Evolutionary conservation across 2,888 invertebrate species (phyloP).

Genomic region (Osmoderma eremita): DNA sequence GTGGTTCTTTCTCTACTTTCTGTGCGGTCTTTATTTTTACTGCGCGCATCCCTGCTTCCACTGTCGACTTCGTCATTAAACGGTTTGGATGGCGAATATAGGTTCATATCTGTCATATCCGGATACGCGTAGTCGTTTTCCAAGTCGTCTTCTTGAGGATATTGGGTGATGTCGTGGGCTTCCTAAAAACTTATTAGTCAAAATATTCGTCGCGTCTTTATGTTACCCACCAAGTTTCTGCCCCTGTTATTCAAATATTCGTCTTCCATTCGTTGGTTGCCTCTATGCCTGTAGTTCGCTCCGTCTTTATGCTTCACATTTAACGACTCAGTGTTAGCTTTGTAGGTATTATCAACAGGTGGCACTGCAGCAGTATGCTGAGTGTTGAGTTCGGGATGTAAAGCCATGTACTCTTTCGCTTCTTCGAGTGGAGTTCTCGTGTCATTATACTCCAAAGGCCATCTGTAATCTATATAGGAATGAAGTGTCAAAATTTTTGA

Average conservation of each 20-base stretch:
- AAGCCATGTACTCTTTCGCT: slow-evolving; percentile 56
- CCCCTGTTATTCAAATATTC: slow-evolving; percentile 30
- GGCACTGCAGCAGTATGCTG: slow-evolving; percentile 17
- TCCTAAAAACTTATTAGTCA: not conserved
- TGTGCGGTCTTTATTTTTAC: slow-evolving; percentile 50
- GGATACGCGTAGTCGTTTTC: slow-evolving; percentile 41
- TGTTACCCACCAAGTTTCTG: slow-evolving; percentile 22
- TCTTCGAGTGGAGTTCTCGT: slow-evolving; percentile 56
- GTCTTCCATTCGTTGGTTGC: slow-evolving; percentile 27
- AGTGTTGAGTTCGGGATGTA: slow-evolving; percentile 54
- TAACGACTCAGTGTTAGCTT: slow-evolving; percentile 13
- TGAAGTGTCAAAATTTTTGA: not conserved
- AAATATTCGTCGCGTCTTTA: not conserved
- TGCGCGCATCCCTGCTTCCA: slow-evolving; percentile 58
- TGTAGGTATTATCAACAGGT: slow-evolving; percentile 23
- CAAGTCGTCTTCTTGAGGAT: slow-evolving; percentile 49
- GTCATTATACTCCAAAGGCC: slow-evolving; percentile 56
- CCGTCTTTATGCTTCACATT: slow-evolving; percentile 48
- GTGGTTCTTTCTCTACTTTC: slow-evolving; percentile 19
- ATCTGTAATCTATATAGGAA: slow-evolving; percentile 51
- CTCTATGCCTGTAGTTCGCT: slow-evolving; percentile 59
- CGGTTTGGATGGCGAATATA: slow-evolving; percentile 53
- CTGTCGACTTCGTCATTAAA: slow-evolving; percentile 47
- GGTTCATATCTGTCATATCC: slow-evolving; percentile 45
- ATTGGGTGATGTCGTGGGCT: slow-evolving; percentile 33